Conservation (phyloP, 2,797 vertebrate species). For the Dryobates pubescens region DNA sequence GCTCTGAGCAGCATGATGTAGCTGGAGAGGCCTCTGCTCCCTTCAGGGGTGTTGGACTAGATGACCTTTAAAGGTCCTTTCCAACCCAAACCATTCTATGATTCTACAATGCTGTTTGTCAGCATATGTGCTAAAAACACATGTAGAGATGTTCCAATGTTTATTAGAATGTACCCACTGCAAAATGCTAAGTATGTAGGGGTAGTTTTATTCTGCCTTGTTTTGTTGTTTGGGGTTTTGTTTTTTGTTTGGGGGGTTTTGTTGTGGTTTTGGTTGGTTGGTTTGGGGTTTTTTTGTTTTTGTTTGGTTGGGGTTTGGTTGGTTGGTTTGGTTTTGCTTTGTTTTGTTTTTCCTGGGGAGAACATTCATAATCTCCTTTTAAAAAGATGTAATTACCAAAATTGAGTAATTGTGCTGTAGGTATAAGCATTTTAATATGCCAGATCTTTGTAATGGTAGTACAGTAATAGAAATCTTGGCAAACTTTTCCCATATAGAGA, state of each 20-base stretch:
- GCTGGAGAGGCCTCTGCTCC: too few relatives aligned
- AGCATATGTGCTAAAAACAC: neutral
- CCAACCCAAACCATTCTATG: too few relatives aligned
- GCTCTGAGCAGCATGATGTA: too few relatives aligned
- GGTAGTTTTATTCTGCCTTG: neutral
- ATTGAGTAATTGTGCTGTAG: neutral
- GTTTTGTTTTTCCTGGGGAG: neutral
- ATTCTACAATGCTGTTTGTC: neutral
- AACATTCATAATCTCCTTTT: neutral
- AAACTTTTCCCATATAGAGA: slow-evolving; percentile 11
- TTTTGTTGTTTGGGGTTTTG: neutral
- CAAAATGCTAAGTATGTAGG: neutral
- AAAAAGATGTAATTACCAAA: neutral
- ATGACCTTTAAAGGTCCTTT: too few relatives aligned
- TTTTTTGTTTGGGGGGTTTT: too few relatives aligned
- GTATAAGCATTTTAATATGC: neutral
- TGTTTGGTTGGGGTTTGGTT: neutral
- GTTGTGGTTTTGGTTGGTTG: too few relatives aligned
- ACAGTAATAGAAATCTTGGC: neutral
- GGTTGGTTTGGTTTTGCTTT: neutral
- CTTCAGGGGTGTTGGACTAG: too few relatives aligned
- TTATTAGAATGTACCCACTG: neutral
- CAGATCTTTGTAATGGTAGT: neutral
- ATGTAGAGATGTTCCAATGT: neutral
- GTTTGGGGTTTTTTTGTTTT: too few relatives aligned